Evolutionary conservation across 1,140 invertebrate genomes (phyloP).

Genomic region (Atta colombica): DNA sequence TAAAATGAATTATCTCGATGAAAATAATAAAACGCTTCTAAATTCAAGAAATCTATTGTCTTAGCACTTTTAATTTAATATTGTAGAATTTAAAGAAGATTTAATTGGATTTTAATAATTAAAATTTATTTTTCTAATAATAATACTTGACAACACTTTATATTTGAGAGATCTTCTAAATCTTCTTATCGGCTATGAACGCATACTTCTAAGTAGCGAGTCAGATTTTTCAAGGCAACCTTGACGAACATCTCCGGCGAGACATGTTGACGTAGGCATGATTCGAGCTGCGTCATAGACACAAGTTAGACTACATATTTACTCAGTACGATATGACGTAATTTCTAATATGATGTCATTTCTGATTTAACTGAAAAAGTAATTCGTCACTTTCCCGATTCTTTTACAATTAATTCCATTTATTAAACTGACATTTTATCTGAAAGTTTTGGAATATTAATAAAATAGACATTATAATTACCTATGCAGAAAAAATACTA

Average conservation of each 20-base stretch:
- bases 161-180: not conserved
- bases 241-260: not conserved
- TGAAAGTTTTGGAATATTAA: not conserved
- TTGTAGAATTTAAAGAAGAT: not conserved
- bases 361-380: not conserved
- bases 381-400: not conserved
- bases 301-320: not conserved
- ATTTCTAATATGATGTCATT: not conserved
- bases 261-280: slow-evolving; percentile 42
- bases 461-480: not conserved
- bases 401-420: not conserved
- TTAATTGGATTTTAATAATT: not conserved
- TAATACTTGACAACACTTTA: not conserved
- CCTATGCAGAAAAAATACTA: no score
- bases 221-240: slow-evolving; percentile 17
- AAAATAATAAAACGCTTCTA: not conserved
- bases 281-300: not conserved
- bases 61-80: not conserved
- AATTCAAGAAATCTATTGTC: not conserved
- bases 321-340: not conserved
- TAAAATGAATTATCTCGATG: not conserved
- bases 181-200: not conserved
- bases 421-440: not conserved
- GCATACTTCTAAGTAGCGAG: not conserved
- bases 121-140: not conserved